These are phyloP conservation scores for Campylorhamphus procurvoides DNA, from an alignment of 2,113 vertebrate species.

Conservation along the genomic window DNA sequence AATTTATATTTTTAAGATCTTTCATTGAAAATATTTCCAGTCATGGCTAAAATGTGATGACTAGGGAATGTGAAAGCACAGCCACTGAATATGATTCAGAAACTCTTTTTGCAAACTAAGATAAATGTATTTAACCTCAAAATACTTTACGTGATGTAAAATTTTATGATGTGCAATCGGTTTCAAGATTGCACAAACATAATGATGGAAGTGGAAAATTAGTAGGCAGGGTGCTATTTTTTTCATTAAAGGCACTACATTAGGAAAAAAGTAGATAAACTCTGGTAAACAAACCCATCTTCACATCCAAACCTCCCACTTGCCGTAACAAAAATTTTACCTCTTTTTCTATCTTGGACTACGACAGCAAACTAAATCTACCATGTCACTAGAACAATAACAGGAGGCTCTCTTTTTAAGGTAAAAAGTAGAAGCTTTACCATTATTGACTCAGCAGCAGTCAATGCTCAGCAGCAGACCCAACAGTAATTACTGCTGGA, in stretches of 20 bases:
- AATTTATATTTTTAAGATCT: neutral
- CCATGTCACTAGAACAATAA: neutral
- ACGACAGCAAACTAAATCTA: neutral
- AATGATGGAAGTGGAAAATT: neutral
- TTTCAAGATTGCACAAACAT: neutral
- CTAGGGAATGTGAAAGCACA: neutral
- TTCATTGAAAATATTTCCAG: neutral
- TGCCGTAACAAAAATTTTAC: neutral
- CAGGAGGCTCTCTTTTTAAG: neutral
- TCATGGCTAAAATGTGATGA: neutral
- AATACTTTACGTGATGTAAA: neutral
- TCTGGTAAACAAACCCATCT: neutral
- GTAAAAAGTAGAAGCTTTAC: neutral
- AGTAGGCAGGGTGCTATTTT: neutral
- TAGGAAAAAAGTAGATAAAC: neutral
- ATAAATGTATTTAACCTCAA: neutral
- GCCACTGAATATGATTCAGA: neutral
- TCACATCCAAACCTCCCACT: neutral
- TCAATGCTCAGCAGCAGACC: neutral
- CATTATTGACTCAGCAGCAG: neutral
- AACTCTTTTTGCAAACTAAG: neutral
- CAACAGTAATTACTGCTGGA: neutral
- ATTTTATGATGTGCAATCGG: neutral
- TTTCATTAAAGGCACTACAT: neutral
- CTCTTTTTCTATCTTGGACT: neutral